These are phyloP conservation scores for Cyanoliseus patagonus DNA, from an alignment of 2,113 vertebrate species.

Conservation along the genomic window DNA sequence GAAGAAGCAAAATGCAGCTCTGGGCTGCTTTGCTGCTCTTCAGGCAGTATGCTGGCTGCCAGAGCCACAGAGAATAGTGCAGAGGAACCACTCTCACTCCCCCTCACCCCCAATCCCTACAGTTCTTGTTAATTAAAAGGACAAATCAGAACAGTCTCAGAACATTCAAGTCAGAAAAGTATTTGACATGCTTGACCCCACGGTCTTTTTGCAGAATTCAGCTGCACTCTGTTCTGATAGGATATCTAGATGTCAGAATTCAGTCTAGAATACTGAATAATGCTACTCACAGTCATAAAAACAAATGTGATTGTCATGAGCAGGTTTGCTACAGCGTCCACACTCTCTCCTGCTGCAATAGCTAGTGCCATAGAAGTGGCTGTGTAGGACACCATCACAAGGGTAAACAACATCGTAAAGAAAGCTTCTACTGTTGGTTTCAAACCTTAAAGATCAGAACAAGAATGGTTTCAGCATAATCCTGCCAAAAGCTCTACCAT, in stretches of 20 bases:
- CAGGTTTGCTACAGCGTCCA: slow-evolving; percentile 87
- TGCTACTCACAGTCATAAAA: slow-evolving; percentile 90
- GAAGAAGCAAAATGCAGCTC: neutral
- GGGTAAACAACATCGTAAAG: slow-evolving; percentile 86
- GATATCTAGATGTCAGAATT: neutral
- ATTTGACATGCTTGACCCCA: rapidly evolving
- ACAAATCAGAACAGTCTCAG: neutral
- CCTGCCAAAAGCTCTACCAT: neutral
- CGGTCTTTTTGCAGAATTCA: neutral
- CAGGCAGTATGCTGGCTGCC: neutral
- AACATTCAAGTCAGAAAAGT: neutral
- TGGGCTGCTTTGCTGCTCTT: neutral
- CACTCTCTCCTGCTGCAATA: slow-evolving; percentile 86
- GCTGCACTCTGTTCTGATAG: neutral
- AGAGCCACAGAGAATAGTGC: neutral
- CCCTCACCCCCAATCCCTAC: neutral
- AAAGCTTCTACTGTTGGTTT: slow-evolving; percentile 79
- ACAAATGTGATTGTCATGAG: slow-evolving; percentile 87
- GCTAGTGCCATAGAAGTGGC: slow-evolving; percentile 89
- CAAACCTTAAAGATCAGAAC: slow-evolving; percentile 75
- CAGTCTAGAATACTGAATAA: neutral
- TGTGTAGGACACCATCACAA: slow-evolving; percentile 83
- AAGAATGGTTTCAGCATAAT: neutral
- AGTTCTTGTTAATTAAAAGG: neutral
- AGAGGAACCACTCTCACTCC: neutral